Percentiles rank a stretch among this genome's conserved stretches.
Evolutionary conservation across 2,797 vertebrate species (phyloP).

Genomic region (Eupleurogrammus muticus): DNA sequence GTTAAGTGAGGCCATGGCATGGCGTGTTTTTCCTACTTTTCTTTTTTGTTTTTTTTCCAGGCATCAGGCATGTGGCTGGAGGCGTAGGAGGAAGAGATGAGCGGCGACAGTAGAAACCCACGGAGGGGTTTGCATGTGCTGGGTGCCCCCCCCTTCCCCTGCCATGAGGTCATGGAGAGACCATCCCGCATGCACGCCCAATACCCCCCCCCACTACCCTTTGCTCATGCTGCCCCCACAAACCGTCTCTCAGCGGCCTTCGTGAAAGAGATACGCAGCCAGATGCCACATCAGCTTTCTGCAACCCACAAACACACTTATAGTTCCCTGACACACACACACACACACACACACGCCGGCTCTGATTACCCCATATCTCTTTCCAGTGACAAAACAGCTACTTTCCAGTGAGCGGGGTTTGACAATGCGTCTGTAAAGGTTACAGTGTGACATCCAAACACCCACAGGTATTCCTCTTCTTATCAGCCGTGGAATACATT

Average conservation of each 20-base stretch:
- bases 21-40: background rate
- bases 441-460: slow-evolving; percentile 15
- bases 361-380: slow-evolving; percentile 8
- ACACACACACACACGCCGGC: slow-evolving; percentile 5
- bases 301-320: slow-evolving; percentile 19
- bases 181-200: slow-evolving; percentile 5
- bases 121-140: slow-evolving; percentile 36
- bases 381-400: slow-evolving; percentile 19
- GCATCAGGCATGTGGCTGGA: slow-evolving; percentile 23
- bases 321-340: slow-evolving; percentile 13
- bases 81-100: slow-evolving; percentile 37
- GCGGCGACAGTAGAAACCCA: slow-evolving; percentile 14
- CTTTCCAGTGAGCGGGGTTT: background rate
- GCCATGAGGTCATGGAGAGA: slow-evolving; percentile 57
- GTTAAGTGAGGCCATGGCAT: slow-evolving; percentile 9
- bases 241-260: slow-evolving; percentile 32
- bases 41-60: slow-evolving; percentile 4
- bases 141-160: background rate
- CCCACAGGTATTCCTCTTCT: background rate
- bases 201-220: too few relatives aligned
- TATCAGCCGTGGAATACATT: slow-evolving; percentile 5
- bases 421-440: slow-evolving; percentile 3
- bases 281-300: slow-evolving; percentile 44
- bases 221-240: too few relatives aligned
- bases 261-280: slow-evolving; percentile 11